phyloP scores from a whole-genome alignment of 2,113 vertebrate genomes.

The Poecilia latipinna region DNA sequence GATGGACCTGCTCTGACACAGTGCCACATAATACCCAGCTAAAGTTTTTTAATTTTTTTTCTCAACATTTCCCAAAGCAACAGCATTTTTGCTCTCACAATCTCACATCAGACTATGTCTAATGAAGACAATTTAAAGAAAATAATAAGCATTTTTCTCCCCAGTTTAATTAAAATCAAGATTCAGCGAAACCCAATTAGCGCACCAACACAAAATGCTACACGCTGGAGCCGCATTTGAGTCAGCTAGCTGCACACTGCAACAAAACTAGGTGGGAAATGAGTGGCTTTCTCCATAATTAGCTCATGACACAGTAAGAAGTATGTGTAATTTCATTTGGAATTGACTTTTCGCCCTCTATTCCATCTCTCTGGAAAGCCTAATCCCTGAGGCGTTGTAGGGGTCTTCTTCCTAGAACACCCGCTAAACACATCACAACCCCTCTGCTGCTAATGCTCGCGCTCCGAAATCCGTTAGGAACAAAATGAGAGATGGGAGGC shows the following conservation, averaged over 20 bases:
- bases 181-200: conserved; percentile 37
- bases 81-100: neutral
- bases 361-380: conserved; percentile 63
- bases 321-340: conserved; percentile 70
- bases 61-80: too few relatives aligned
- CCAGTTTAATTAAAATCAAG: conserved; percentile 17
- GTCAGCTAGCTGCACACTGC: conserved; percentile 14
- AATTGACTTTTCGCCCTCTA: conserved; percentile 62
- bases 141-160: neutral
- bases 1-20: neutral
- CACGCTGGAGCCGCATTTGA: conserved; percentile 6
- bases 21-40: too few relatives aligned
- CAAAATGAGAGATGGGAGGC: conserved; percentile 70
- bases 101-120: conserved; percentile 1
- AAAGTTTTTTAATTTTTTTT: too few relatives aligned
- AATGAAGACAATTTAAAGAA: neutral
- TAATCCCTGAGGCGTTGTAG: conserved; percentile 61
- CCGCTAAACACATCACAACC: conserved; percentile 74
- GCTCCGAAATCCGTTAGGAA: conserved; percentile 55
- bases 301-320: conserved; percentile 65
- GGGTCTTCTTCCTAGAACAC: conserved; percentile 68
- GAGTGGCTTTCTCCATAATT: conserved; percentile 58
- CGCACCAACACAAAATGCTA: conserved; percentile 24
- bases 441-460: conserved; percentile 42
- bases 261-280: conserved; percentile 46